phyloP scores from a whole-genome alignment of 2,113 vertebrate species.

The Helogale parvula region DNA sequence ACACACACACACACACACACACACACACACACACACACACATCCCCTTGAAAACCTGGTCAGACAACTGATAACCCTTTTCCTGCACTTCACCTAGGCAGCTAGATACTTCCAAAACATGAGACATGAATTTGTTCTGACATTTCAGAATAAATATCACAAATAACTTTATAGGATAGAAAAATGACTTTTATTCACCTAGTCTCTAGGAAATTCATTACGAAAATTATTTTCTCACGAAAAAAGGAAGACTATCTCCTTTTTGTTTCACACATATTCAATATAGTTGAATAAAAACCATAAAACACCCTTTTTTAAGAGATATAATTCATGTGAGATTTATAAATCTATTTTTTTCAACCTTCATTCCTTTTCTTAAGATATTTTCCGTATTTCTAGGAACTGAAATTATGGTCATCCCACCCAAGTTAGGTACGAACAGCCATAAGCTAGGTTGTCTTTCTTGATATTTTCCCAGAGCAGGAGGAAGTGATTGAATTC shows the following conservation, averaged over 20 bases:
- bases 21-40: too few species aligned
- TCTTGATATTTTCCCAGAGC: background rate
- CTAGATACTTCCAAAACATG: background rate
- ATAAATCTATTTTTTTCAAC: background rate
- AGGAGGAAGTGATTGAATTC: background rate
- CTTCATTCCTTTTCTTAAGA: background rate
- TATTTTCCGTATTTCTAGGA: background rate
- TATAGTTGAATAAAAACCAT: background rate
- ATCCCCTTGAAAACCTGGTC: background rate
- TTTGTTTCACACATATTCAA: background rate
- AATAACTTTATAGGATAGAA: background rate
- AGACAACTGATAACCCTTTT: background rate
- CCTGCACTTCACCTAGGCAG: background rate
- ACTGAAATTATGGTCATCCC: background rate
- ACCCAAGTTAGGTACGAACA: too few species aligned
- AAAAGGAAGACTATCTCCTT: background rate
- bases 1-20: too few species aligned
- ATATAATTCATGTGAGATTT: background rate
- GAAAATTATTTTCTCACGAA: background rate
- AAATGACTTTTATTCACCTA: background rate
- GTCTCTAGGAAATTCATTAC: background rate
- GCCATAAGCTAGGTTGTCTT: background rate
- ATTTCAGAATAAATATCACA: background rate
- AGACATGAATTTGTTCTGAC: background rate
- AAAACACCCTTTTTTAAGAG: background rate